Evolutionary conservation across 2,113 vertebrate species (phyloP), one percentile per base, ranked within the genome.

Genomic region (Grammomys dolichurus): DNA sequence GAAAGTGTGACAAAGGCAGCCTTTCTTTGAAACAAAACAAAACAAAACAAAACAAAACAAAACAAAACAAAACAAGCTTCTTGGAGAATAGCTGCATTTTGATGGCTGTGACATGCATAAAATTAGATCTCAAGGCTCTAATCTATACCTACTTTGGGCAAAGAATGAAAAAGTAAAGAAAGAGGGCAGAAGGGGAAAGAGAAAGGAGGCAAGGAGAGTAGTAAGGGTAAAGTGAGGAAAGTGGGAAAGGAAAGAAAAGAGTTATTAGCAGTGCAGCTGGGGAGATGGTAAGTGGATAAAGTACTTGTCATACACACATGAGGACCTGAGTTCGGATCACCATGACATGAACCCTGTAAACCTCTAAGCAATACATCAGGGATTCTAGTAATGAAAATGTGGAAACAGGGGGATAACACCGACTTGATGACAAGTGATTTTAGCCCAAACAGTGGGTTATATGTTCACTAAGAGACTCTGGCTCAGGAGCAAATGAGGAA

Each of bases 51-150:
- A 72, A n/a, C 2, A 17, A 17, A 13, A 13, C 2, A 13, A 11
- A 54, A 54, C 3, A 26, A 26, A 65, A 65, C 31, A 70, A 72
- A 72, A n/a, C 2, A 65, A 65, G 14, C 70, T 5, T 0, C 87
- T 96, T 92, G 58, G 69, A 87, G 84, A 96, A 93, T 67, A 77
- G 22, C 60, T 90, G 51, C 80, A 69, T 87, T 96, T 51, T 94
- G 93, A 91, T 91, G 86, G 43, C 69, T 91, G 70, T 87, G 54
- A 63, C 43, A 26, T 72, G 22, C 28, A 58, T 95, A 81, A 95
- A 95, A 92, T 78, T 0, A 2, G 33, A 13, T 36, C 85, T 96
- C 31, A 36, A 24, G 0, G 72, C 3, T 40, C 80, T 96, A 95
- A 92, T 86, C 67, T 10, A 93, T 96, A 36, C 67, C 72, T 76